Percentiles rank a stretch among this genome's conserved stretches.
These are phyloP conservation scores for Chelmon rostratus DNA, from an alignment of 2,797 vertebrate genomes.

Conservation along the genomic window DNA sequence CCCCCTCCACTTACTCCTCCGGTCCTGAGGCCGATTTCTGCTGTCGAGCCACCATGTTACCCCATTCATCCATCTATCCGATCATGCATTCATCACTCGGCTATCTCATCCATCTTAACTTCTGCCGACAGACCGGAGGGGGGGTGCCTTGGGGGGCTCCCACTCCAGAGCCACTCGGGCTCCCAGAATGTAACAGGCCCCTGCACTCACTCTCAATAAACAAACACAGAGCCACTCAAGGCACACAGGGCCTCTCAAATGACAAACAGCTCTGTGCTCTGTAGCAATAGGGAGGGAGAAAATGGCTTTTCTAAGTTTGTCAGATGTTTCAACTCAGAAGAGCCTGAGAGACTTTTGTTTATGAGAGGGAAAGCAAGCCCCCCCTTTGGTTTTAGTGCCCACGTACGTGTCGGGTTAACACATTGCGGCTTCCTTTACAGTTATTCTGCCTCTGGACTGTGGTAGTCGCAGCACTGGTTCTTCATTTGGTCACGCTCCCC, in stretches of 20 bases:
- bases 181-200: conserved; percentile 79
- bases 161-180: conserved; percentile 76
- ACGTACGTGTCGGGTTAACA: conserved; percentile 58
- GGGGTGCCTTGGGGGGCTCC: conserved; percentile 51
- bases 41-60: conserved; percentile 83
- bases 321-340: conserved; percentile 62
- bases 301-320: conserved; percentile 60
- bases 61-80: conserved; percentile 82
- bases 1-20: conserved; percentile 66
- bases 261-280: conserved; percentile 77
- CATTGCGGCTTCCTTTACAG: conserved; percentile 58
- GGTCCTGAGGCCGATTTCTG: conserved; percentile 76
- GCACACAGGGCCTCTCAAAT: conserved; percentile 76
- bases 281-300: conserved; percentile 38
- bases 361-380: conserved; percentile 28
- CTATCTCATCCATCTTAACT: conserved; percentile 85
- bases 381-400: conserved; percentile 9
- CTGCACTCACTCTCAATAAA: conserved; percentile 84
- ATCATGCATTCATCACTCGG: conserved; percentile 82
- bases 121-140: conserved; percentile 65
- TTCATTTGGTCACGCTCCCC: conserved; percentile 64
- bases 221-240: conserved; percentile 85
- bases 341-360: conserved; percentile 66
- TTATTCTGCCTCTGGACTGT: conserved; percentile 62
- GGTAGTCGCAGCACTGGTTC: conserved; percentile 30